phyloP scores from a whole-genome alignment of 2,797 vertebrate genomes.

The Acanthiza pusilla region DNA sequence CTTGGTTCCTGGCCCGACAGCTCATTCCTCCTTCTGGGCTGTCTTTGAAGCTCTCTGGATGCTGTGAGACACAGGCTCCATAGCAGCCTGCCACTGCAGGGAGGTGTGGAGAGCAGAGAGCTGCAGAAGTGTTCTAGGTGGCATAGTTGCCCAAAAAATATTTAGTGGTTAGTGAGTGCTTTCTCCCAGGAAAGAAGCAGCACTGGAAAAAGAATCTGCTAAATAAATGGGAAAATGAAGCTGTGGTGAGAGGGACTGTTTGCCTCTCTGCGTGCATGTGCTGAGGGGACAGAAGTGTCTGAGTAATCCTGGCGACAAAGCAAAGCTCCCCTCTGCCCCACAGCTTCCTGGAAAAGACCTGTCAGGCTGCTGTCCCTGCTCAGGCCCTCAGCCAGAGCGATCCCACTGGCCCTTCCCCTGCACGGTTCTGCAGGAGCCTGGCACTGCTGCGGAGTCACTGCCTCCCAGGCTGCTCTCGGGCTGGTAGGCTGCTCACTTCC shows the following conservation, averaged over 20 bases:
- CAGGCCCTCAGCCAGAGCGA: fast-evolving
- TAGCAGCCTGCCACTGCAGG: slow-evolving; percentile 10
- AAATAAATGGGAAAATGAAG: neutral
- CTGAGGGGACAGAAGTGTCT: neutral
- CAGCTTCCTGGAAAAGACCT: neutral
- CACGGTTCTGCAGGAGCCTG: neutral
- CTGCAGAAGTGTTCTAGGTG: neutral
- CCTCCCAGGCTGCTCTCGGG: fast-evolving
- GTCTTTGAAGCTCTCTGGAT: slow-evolving; percentile 36
- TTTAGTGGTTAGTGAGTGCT: neutral
- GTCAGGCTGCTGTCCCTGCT: neutral
- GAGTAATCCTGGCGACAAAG: neutral
- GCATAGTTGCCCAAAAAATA: neutral
- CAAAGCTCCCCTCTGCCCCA: fast-evolving
- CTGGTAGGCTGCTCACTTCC: neutral
- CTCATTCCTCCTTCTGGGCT: slow-evolving; percentile 41
- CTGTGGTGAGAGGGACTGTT: neutral
- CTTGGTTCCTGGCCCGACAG: neutral
- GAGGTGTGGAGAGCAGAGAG: neutral
- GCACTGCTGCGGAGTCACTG: fast-evolving
- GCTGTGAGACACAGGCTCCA: neutral
- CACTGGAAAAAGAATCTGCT: neutral
- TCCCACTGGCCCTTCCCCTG: fast-evolving
- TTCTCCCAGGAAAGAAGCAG: neutral
- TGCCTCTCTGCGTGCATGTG: neutral